Evolutionary conservation across 2,113 vertebrate species (phyloP), one percentile per base, ranked within the genome.

Genomic region (Crotalus viridis): DNA sequence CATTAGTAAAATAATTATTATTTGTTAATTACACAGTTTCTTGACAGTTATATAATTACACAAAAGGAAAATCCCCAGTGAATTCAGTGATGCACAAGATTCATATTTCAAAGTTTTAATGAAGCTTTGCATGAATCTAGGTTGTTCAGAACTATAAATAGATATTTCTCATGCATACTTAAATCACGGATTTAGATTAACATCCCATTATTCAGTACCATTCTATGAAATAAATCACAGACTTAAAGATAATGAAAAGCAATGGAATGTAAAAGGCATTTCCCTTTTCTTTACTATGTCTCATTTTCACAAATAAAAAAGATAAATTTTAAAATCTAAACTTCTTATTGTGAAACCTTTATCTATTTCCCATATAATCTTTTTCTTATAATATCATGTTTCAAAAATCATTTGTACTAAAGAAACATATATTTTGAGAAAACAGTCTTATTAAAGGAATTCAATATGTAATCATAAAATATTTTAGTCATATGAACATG

Each of bases 1-100:
- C 95, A 90, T 94, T 94, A 94, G 96, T 96, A 94, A 96, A 96
- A 95, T 95, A 95, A 97, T 95, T n/a, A 93, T 94, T 92, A 94
- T 93, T 92, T 93, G 93, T 92, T 94, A 94, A 96, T 93, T 91
- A 96, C 95, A 96, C 93, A 94, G 91, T 96, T 81, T 81, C 74
- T 95, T 87, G 89, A 96, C 91, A 0, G 26, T 85, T 5, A 89
- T 90, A 90, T 95, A 92, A 90, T 43, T 89, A 90, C 89, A 88
- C 69, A 95, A 93, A 88, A 48, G 91, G 91, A 33, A n/a, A 87
- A 92, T 39, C 59, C 85, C 88, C 92, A 21, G 0, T 39, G 24
- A 88, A 13, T 1, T 2, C 48, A 1, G 86, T 28, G 48, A 86
- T n/a, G 33, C 1, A 91, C 28, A 94, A 91, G 52, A 5, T 85